phyloP scores from a whole-genome alignment of 2,888 invertebrate genomes.

The Thymelicus acteon region DNA sequence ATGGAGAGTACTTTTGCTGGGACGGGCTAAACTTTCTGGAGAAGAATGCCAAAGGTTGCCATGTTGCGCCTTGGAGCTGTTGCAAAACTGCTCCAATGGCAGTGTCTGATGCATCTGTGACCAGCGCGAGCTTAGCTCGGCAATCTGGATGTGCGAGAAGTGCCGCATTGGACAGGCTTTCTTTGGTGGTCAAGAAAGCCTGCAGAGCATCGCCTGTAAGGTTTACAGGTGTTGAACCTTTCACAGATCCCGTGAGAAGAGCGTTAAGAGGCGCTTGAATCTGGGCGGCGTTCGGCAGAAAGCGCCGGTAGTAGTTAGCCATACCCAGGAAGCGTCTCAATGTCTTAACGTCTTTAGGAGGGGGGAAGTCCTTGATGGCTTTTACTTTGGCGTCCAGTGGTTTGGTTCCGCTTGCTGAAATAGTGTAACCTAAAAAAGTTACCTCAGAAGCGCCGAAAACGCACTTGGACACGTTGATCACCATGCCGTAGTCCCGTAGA shows the following conservation, averaged over 20 bases:
- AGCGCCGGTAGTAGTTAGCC: constrained; percentile 38
- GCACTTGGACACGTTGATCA: constrained; percentile 46
- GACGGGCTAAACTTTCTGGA: constrained; percentile 53
- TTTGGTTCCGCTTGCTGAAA: constrained; percentile 46
- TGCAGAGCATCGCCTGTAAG: constrained; percentile 41
- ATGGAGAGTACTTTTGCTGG: constrained; percentile 55
- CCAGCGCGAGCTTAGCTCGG: constrained; percentile 47
- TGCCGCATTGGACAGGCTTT: constrained; percentile 48
- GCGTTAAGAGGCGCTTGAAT: constrained; percentile 53
- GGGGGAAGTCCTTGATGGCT: constrained; percentile 39
- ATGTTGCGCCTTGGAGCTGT: constrained; percentile 45
- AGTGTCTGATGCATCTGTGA: constrained; percentile 55
- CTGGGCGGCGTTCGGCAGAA: constrained; percentile 37
- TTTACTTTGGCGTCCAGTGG: constrained; percentile 51
- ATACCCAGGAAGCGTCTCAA: constrained; percentile 43
- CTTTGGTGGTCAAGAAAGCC: constrained; percentile 49
- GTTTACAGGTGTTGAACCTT: constrained; percentile 48
- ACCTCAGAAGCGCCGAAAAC: constrained; percentile 43
- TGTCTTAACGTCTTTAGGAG: constrained; percentile 43
- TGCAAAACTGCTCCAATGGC: constrained; percentile 58
- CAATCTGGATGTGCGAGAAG: constrained; percentile 49
- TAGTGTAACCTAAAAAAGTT: constrained; percentile 41
- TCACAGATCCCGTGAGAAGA: constrained; percentile 43
- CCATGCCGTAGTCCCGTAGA: constrained; percentile 43
- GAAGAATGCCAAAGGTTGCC: constrained; percentile 60